Percentiles rank a stretch among this genome's conserved stretches.
Conservation (phyloP, 1,140 invertebrate species). For the Branchinecta lindahli region DNA sequence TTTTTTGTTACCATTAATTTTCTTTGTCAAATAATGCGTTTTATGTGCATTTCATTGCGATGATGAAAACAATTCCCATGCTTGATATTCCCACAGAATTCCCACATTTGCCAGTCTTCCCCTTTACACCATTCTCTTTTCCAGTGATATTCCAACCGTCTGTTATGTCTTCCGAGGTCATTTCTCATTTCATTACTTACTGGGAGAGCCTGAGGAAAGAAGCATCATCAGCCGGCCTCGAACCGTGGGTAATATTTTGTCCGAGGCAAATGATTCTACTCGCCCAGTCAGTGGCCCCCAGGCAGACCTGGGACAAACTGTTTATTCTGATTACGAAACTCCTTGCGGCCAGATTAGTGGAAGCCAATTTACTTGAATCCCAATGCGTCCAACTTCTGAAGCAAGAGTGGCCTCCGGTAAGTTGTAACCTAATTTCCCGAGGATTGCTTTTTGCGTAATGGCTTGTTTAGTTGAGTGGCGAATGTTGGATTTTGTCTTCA, state of each 20-base stretch:
- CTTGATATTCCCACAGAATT: too few relatives aligned
- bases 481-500: too few relatives aligned
- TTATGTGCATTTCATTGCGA: too few relatives aligned
- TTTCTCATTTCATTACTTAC: neutral
- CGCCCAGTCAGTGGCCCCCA: neutral
- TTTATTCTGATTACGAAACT: neutral
- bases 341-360: neutral
- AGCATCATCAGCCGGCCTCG: neutral
- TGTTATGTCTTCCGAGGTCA: neutral
- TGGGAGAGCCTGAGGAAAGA: neutral
- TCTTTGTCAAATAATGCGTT: too few relatives aligned
- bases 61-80: too few relatives aligned
- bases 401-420: constrained; percentile 2
- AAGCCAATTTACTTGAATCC: neutral
- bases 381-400: neutral
- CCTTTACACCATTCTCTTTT: neutral
- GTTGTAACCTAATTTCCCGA: neutral
- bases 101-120: too few relatives aligned
- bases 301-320: neutral
- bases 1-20: too few relatives aligned
- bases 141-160: neutral
- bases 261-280: constrained; percentile 5
- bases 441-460: too few relatives aligned
- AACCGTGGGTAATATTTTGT: neutral
- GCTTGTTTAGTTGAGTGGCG: too few relatives aligned